Conservation (phyloP, 2,888 invertebrate species). For the Anaspis maculata region DNA sequence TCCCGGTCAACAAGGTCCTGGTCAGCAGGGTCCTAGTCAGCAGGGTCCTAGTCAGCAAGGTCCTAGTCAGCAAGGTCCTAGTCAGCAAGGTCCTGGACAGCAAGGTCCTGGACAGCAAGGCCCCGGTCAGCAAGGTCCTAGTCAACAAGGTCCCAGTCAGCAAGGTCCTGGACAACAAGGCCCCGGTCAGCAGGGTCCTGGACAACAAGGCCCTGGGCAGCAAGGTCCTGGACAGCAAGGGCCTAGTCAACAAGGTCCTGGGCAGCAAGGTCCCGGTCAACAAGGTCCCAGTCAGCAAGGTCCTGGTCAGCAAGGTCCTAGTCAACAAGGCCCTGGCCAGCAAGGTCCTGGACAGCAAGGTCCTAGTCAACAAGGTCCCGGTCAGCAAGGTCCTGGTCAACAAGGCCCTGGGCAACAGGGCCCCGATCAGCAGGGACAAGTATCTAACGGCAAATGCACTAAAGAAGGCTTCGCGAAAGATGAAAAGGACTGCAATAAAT, state of each 20-base stretch:
- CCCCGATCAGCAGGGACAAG: constrained; percentile 9
- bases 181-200: constrained; percentile 9
- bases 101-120: constrained; percentile 8
- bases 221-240: background rate
- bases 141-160: constrained; percentile 3
- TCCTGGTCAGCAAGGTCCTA: constrained; percentile 10
- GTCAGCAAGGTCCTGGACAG: constrained; percentile 6
- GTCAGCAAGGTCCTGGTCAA: constrained; percentile 11
- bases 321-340: constrained; percentile 15
- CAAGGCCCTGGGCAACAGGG: constrained; percentile 4
- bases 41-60: constrained; percentile 9
- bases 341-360: constrained; percentile 14
- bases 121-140: constrained; percentile 8
- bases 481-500: constrained; percentile 60
- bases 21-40: constrained; percentile 6
- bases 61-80: constrained; percentile 8
- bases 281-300: constrained; percentile 6
- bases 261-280: constrained; percentile 10
- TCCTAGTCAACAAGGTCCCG: constrained; percentile 12
- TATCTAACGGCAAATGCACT: constrained; percentile 40
- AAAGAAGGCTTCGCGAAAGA: constrained; percentile 65
- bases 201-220: constrained; percentile 10
- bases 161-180: constrained; percentile 7
- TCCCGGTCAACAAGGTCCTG: constrained; percentile 7
- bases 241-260: constrained; percentile 7